Evolutionary conservation across 2,113 vertebrate species (phyloP).

Genomic region (Ia io): DNA sequence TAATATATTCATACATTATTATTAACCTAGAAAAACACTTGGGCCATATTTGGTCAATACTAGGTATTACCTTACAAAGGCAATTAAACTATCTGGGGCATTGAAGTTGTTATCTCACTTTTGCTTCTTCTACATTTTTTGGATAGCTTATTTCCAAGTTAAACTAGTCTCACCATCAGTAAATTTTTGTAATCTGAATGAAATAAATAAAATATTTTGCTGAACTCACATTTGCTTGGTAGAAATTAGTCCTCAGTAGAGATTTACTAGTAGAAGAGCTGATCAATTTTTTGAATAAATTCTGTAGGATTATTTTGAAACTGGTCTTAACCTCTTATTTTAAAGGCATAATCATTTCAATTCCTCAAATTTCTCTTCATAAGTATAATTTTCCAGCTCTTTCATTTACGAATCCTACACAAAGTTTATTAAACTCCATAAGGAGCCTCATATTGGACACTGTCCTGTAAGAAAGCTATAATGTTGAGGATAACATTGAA

Average conservation of each 20-base stretch:
- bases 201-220: background rate
- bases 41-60: background rate
- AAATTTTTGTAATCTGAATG: background rate
- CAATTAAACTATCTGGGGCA: background rate
- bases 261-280: background rate
- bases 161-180: background rate
- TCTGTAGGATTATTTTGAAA: conserved; percentile 37
- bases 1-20: background rate
- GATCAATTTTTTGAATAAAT: background rate
- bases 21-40: background rate
- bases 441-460: background rate
- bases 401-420: background rate
- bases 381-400: conserved; percentile 20
- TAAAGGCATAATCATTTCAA: conserved; percentile 25
- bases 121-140: background rate
- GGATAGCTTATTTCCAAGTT: background rate
- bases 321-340: background rate
- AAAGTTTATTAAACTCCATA: conserved; percentile 22
- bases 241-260: background rate
- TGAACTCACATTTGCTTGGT: background rate
- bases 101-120: background rate
- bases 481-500: background rate
- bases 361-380: conserved; percentile 25
- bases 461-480: background rate
- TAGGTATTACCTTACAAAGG: background rate